phyloP scores from a whole-genome alignment of 2,888 invertebrate genomes.

The Eilema sororculum region DNA sequence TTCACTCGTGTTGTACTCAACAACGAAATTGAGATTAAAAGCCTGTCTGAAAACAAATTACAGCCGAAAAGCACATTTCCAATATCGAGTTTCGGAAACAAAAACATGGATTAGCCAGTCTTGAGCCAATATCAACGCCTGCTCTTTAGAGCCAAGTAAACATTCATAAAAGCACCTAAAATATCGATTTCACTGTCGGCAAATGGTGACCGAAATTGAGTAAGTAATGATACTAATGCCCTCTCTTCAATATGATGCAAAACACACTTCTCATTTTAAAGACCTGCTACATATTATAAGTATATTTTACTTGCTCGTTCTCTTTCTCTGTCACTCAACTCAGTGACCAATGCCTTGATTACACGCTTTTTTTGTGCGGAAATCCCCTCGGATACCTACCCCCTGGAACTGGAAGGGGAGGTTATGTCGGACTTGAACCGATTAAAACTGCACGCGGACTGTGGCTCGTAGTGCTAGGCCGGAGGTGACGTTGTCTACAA shows the following conservation, averaged over 20 bases:
- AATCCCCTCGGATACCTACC: too few species aligned
- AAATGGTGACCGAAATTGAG: slow-evolving; percentile 21
- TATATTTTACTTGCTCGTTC: neutral
- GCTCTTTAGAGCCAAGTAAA: slow-evolving; percentile 38
- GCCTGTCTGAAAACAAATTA: neutral
- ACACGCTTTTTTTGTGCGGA: too few species aligned
- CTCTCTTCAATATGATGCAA: neutral
- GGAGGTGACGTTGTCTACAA: too few species aligned
- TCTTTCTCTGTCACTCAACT: neutral
- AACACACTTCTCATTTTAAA: neutral
- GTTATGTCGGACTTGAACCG: too few species aligned
- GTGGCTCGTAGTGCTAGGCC: too few species aligned
- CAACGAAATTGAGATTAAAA: slow-evolving; percentile 2
- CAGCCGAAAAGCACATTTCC: slow-evolving; percentile 27
- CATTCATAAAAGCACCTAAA: slow-evolving; percentile 23
- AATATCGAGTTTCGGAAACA: slow-evolving; percentile 39
- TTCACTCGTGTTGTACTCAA: neutral
- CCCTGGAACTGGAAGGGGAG: too few species aligned
- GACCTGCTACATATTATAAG: neutral
- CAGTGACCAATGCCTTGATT: too few species aligned
- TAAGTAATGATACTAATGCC: neutral
- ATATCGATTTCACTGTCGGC: slow-evolving; percentile 27
- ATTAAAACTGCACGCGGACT: too few species aligned
- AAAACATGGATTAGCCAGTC: slow-evolving; percentile 30
- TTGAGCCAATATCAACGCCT: slow-evolving; percentile 28